Base-by-base conservation (phyloP, 2,797 vertebrate genomes). In the Margarornis squamiger region DNA sequence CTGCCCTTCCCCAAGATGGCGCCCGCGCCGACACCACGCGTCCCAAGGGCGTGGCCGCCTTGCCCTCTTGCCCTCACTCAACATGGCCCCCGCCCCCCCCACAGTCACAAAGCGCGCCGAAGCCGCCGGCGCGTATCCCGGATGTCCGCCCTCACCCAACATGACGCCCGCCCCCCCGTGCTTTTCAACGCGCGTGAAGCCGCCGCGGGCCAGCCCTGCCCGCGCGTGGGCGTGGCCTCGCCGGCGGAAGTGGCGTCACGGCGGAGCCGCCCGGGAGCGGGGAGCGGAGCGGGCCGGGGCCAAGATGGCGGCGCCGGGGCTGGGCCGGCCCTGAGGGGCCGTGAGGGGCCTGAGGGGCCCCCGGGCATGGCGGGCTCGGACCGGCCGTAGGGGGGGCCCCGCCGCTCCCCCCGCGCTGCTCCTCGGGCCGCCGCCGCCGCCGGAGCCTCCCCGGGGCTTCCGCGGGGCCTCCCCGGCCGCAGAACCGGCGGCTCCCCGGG, bases 221-320 rank as follows among this genome's bases (percentile, higher is more conserved):
- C 54, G 65, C 43, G 61, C 32, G 59, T 52, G 43, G 88, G 79
- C 30, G 79, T 0, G 15, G 16, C 7, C 10, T 32, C 27, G 5
- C 0, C 10, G 4, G 70, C 77, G 86, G 93, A 92, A 22, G 57
- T 66, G 32, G 5, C 90, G 93, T 94, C 76, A 23, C 38, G 9
- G 57, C 23, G 75, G 68, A 75, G 91, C 79, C 78, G 92, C 77
- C 83, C 34, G 81, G 63, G 30, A 92, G 93, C 80, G 71, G 93
- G 87, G 87, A 94, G 80, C 36, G 86, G 90, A 92, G 90, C 77
- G 93, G 90, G 89, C 82, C 78, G 90, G 92, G 87, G 63, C n/a
- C 86, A 83, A 94, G 67, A 94, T 92, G 93, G 93, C 93, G 90
- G 90, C 57, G 93, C 93, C 67, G 93, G 57, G 90, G 41, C 81